These are phyloP conservation scores for Rhysida immarginata DNA, from an alignment of 1,140 invertebrate genomes.

Conservation along the genomic window DNA sequence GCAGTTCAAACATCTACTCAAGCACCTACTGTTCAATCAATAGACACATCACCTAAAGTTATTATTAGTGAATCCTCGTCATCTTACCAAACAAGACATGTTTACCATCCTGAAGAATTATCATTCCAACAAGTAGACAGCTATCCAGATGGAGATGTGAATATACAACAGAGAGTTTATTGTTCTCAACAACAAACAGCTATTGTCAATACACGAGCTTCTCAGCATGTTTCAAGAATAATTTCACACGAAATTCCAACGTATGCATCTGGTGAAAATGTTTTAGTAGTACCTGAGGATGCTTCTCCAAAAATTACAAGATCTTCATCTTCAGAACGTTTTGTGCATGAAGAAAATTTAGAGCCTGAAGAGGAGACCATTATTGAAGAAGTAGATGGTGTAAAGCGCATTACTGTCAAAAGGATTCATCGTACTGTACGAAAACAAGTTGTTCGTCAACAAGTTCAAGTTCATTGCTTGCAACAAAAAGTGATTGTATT, in stretches of 20 bases:
- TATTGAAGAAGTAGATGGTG: slow-evolving; percentile 3
- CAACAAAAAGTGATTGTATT: too few species aligned
- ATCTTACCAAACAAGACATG: neutral
- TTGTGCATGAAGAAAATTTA: neutral
- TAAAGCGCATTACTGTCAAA: neutral
- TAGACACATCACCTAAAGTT: neutral
- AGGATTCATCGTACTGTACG: slow-evolving; percentile 1
- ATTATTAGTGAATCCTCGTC: neutral
- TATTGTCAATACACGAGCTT: neutral
- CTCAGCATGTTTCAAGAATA: neutral
- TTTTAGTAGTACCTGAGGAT: neutral
- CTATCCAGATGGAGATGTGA: neutral
- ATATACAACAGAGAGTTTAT: neutral
- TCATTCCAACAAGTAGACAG: neutral
- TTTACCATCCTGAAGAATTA: neutral
- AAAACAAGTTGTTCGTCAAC: slow-evolving; percentile 1
- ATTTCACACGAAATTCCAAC: neutral
- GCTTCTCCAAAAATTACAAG: neutral
- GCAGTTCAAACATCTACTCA: neutral
- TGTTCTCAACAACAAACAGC: neutral
- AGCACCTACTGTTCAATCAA: neutral
- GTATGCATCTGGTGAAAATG: neutral
- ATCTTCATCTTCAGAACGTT: neutral
- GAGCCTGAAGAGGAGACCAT: slow-evolving; percentile 4
- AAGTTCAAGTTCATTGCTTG: too few species aligned